These are phyloP conservation scores for Oxyura jamaicensis DNA, from an alignment of 2,113 vertebrate species.

Conservation along the genomic window DNA sequence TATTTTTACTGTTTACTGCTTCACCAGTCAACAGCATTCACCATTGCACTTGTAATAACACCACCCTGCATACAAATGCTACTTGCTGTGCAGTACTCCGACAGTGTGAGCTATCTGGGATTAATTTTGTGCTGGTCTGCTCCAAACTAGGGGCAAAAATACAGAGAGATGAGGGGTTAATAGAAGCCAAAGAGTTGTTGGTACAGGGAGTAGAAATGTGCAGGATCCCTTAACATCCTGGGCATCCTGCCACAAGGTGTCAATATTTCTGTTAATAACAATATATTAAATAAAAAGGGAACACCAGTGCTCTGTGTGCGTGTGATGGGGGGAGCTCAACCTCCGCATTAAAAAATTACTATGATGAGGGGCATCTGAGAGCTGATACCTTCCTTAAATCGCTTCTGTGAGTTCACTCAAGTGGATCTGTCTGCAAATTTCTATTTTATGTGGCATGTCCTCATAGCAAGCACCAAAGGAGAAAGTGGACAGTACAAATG, in stretches of 20 bases:
- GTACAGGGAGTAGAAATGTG: not conserved
- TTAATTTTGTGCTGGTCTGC: not conserved
- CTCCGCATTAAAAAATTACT: not conserved
- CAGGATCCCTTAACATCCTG: not conserved
- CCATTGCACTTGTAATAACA: not conserved
- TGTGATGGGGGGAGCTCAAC: not conserved
- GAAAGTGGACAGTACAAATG: not conserved
- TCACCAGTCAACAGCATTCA: too few relatives aligned
- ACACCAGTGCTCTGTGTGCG: not conserved
- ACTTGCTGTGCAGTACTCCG: not conserved
- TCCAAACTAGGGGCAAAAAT: not conserved
- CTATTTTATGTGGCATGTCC: accelerated
- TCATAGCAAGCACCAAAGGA: not conserved
- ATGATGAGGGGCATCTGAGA: not conserved
- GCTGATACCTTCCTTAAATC: not conserved
- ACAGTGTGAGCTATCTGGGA: not conserved
- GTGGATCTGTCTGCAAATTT: not conserved
- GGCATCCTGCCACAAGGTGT: not conserved
- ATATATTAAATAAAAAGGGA: not conserved
- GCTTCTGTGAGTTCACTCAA: not conserved
- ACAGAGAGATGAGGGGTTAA: not conserved
- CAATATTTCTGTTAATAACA: not conserved
- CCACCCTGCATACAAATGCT: not conserved
- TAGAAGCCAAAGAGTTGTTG: not conserved
- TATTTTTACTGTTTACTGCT: too few relatives aligned